Base-by-base conservation (phyloP, 2,888 invertebrate genomes). In the Phanerotoma sp. region DNA sequence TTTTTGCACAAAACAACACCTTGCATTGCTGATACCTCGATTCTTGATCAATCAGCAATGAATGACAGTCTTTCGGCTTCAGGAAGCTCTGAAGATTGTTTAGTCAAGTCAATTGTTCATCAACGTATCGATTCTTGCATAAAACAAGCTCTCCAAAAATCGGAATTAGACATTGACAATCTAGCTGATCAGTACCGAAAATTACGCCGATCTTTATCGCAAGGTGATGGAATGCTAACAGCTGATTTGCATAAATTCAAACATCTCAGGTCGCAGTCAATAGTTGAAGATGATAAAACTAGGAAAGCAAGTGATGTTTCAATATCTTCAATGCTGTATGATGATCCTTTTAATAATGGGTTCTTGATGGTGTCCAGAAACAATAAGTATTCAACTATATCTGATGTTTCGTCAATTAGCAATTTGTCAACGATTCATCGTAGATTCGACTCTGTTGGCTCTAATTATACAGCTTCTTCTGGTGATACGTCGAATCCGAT, bases 21-120 rank as follows among this genome's bases (percentile, higher is more conserved):
- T 1, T n/a, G n/a, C 10, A 7, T 28, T 10, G 38, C 9, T 11
- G 54, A 62, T 21, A 32, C 38, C n/a, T 74, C 74, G 0, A 70
- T 74, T 54, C 58, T 76, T n/a, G 69, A 67, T 57, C 61, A 65
- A 9, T 74, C 75, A 2, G 58, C 65, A 11, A 68, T 76, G 71
- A 71, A 75, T 33, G 73, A 75, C 56, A 63, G 61, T 54, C 56
- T 63, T 2, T 61, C 57, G 1, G 58, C 57, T 13, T 58, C 60
- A 5, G 51, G 49, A 30, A 61, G 53, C 45, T 45, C 54, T 1
- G 58, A 61, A 13, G 63, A 61, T 4, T 40, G 37, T 37, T 47
- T 54, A 1, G 37, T 56, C 5, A 61, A 57, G 25, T 58, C 56
- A 5, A 41, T 57, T 1, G 21, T 58, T 1, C 49, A 50, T 5